Percentiles rank a stretch among this genome's conserved stretches.
These are phyloP conservation scores for Andrena chrysosceles DNA, from an alignment of 2,888 invertebrate genomes.

Conservation along the genomic window DNA sequence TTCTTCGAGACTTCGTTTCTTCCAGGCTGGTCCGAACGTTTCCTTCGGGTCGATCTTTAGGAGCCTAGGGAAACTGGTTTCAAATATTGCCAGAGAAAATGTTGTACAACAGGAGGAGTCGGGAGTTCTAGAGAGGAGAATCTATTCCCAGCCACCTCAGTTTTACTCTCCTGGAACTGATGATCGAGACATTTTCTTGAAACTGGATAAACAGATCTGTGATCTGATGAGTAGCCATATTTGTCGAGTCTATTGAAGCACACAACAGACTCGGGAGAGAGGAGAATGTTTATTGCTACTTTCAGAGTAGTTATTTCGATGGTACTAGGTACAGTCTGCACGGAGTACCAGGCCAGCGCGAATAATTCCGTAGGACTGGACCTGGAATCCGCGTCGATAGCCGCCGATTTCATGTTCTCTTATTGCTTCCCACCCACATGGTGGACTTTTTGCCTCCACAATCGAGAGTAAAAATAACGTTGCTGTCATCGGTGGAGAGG, in stretches of 20 bases:
- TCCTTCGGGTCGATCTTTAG: neutral
- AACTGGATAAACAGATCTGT: too few relatives aligned
- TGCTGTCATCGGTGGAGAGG: neutral
- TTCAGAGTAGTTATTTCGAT: neutral
- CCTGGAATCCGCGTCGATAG: conserved; percentile 2
- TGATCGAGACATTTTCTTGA: neutral
- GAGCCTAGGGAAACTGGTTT: neutral
- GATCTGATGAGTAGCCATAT: neutral
- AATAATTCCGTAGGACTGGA: neutral
- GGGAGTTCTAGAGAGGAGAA: neutral
- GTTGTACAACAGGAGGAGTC: neutral
- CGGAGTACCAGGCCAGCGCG: neutral
- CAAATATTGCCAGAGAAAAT: neutral
- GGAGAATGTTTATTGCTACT: neutral
- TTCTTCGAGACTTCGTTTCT: neutral
- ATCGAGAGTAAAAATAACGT: conserved; percentile 11
- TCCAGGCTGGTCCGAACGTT: neutral
- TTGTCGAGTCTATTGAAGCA: neutral
- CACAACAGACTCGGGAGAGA: neutral
- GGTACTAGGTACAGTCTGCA: neutral
- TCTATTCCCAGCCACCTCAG: neutral
- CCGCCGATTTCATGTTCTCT: neutral
- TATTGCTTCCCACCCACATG: conserved; percentile 1
- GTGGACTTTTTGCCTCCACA: neutral
- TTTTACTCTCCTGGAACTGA: neutral